phyloP scores from a whole-genome alignment of 2,888 invertebrate genomes.

The Microctonus hyperodae region DNA sequence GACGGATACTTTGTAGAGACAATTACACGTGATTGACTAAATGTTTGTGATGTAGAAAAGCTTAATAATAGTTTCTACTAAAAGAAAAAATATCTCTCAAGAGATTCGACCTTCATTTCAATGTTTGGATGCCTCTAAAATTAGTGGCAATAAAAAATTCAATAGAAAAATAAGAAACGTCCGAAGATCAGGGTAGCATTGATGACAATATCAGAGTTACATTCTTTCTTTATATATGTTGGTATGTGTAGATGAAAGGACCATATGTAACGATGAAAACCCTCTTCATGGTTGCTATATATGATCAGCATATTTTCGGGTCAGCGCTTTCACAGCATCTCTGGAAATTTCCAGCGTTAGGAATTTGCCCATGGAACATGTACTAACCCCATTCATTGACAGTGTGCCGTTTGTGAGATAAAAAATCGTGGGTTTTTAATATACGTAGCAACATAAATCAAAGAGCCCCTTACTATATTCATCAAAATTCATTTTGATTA shows the following conservation, averaged over 20 bases:
- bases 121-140: constrained; percentile 6
- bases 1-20: constrained; percentile 9
- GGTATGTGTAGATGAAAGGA: not conserved
- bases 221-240: not conserved
- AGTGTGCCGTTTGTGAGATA: not conserved
- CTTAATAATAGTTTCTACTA: not conserved
- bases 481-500: not conserved
- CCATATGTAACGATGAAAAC: constrained; percentile 12
- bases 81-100: not conserved
- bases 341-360: not conserved
- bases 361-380: not conserved
- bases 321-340: constrained; percentile 13
- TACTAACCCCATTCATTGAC: not conserved
- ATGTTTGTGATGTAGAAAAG: not conserved
- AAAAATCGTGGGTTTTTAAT: not conserved
- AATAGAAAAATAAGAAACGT: constrained; percentile 7
- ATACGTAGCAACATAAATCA: not conserved
- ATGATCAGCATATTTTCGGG: constrained; percentile 30
- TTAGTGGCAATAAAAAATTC: constrained; percentile 26
- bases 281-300: not conserved
- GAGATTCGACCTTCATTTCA: constrained; percentile 12
- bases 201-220: constrained; percentile 7
- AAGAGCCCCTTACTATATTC: not conserved
- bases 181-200: not conserved
- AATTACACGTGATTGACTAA: constrained; percentile 27